phyloP scores from a whole-genome alignment of 2,888 invertebrate species.

The Theretra japonica region DNA sequence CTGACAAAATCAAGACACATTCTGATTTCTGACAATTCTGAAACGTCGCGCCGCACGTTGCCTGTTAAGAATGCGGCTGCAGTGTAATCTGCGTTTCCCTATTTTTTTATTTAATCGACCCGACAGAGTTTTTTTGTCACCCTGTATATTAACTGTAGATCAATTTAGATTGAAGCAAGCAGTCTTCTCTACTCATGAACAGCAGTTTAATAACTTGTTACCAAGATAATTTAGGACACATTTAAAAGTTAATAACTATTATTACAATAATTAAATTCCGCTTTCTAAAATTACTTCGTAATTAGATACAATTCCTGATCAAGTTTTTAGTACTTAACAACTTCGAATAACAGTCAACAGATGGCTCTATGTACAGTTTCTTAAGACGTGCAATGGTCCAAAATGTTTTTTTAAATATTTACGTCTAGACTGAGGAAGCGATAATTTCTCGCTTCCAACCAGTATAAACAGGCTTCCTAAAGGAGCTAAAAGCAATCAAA shows the following conservation, averaged over 20 bases:
- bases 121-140: no score
- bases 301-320: background rate
- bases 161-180: no score
- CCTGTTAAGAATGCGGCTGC: no score
- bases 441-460: background rate
- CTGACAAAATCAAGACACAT: no score
- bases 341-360: background rate
- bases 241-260: background rate
- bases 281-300: background rate
- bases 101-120: no score
- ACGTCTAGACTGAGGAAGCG: background rate
- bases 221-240: background rate
- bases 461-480: background rate
- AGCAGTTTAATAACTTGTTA: no score
- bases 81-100: no score
- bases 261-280: background rate
- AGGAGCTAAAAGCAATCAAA: conserved; percentile 1
- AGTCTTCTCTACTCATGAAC: no score
- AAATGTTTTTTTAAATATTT: background rate
- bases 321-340: background rate
- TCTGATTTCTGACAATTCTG: no score
- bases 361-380: background rate
- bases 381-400: background rate
- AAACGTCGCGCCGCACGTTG: no score
- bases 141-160: no score